Base-by-base conservation (phyloP, 2,888 invertebrate genomes). In the Synergus umbraculus region DNA sequence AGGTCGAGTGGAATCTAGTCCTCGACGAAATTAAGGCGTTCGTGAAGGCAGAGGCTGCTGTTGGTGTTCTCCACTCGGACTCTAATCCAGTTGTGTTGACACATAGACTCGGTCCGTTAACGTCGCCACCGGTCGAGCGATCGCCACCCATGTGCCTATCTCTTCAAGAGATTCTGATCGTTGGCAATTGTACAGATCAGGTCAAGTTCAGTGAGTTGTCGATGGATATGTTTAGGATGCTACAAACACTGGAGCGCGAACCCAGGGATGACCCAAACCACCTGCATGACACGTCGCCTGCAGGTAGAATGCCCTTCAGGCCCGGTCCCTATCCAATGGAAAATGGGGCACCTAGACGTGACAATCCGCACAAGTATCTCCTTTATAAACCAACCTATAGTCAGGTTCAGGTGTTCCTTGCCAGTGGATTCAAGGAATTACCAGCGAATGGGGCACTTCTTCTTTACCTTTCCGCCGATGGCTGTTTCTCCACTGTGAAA, bases 171-270 rank as follows among this genome's bases (percentile, higher is more conserved):
- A 97, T 98, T 84, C 94, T 99, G 80, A 97, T 99, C 85, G 96
- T 99, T 80, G 98, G 99, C 80, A 98, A 98, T 92, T 96, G 97
- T 88, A 95, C 96, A 85, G 97, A 98, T 90, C 98, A 99, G 94
- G 97, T 98, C 49, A 98, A 98, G 93, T 98, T 98, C 93, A 98
- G 98, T 86, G 98, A 99, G 92, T 93, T 99, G 86, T 98, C 98
- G 15, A 96, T 99, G 94, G 99, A 99, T 93, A 99, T 99, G 99
- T 99, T 97, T 93, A 94, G 98, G 87, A 98, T 99, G 96, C 94
- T 98, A 81, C 99, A 99, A 93, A 98, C 98, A 0, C 93, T 99
- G 82, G 99, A 99, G 92, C 93, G 98, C 84, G 98, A 99, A 91
- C 97, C 98, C 13, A 96, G 96, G 86, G 97, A 97, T 87, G 96